Percentiles rank a stretch among this genome's conserved stretches.
These are phyloP conservation scores for Festucalex cinctus DNA, from an alignment of 2,113 vertebrate species.

Conservation along the genomic window DNA sequence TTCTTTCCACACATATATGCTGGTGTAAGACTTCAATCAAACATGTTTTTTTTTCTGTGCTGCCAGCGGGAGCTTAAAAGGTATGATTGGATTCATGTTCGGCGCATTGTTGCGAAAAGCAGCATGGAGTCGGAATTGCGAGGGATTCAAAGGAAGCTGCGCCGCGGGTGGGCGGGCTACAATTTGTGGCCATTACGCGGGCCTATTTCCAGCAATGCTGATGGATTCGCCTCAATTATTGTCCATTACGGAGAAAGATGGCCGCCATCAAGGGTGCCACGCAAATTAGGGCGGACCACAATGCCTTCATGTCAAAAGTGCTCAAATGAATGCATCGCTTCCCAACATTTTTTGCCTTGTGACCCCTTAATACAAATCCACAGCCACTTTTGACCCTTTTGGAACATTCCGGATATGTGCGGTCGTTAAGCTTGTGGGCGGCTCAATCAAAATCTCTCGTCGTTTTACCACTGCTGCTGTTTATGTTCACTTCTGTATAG, in stretches of 20 bases:
- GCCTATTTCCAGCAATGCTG: constrained; percentile 80
- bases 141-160: constrained; percentile 45
- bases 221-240: constrained; percentile 91
- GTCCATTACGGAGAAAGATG: constrained; percentile 89
- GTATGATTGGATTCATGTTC: constrained; percentile 55
- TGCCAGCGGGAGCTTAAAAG: constrained; percentile 36
- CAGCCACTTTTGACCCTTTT: not conserved
- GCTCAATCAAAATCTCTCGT: not conserved
- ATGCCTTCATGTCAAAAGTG: constrained; percentile 33
- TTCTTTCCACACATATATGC: not conserved
- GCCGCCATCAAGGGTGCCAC: constrained; percentile 65
- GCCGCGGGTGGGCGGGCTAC: constrained; percentile 71
- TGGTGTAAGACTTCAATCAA: not conserved
- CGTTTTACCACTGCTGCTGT: not conserved
- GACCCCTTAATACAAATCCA: not conserved
- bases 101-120: constrained; percentile 51
- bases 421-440: not conserved
- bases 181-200: constrained; percentile 83
- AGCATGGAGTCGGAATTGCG: constrained; percentile 63
- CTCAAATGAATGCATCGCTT: not conserved
- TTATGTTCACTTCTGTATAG: not conserved
- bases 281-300: constrained; percentile 61
- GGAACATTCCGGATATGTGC: not conserved
- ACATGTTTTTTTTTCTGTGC: not conserved
- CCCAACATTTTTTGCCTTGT: not conserved